phyloP scores from a whole-genome alignment of 2,888 invertebrate genomes.

The Heliconius charithonia region DNA sequence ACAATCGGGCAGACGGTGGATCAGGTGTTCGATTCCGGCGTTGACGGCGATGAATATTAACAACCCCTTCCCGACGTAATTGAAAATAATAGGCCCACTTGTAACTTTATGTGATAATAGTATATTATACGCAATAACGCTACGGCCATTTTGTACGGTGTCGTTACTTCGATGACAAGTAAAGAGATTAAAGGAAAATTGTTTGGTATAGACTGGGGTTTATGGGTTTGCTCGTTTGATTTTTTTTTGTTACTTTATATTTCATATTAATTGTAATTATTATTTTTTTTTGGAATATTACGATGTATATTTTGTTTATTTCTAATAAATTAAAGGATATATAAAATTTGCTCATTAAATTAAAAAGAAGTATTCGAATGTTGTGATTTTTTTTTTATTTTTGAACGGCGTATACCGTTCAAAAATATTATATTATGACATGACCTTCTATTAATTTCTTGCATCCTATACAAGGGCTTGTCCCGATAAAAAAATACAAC shows the following conservation, averaged over 20 bases:
- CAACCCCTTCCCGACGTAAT: constrained; percentile 79
- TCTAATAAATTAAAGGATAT: background rate
- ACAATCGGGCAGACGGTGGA: constrained; percentile 55
- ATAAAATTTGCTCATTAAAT: background rate
- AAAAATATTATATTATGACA: too few relatives aligned
- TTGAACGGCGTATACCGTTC: too few relatives aligned
- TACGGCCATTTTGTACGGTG: constrained; percentile 11
- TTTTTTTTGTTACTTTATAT: background rate
- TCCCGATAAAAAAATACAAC: too few relatives aligned
- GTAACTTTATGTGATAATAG: constrained; percentile 67
- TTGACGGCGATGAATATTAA: constrained; percentile 76
- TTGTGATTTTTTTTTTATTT: too few relatives aligned
- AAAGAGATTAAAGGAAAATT: constrained; percentile 24
- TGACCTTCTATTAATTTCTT: too few relatives aligned
- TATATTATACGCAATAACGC: constrained; percentile 41
- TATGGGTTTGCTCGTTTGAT: background rate
- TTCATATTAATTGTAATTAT: background rate
- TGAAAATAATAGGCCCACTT: constrained; percentile 75
- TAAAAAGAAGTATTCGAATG: too few relatives aligned
- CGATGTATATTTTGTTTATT: background rate
- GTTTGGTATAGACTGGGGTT: background rate
- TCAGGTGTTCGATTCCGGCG: constrained; percentile 67
- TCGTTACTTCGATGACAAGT: constrained; percentile 18
- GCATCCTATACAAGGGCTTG: too few relatives aligned
- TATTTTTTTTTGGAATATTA: background rate